Evolutionary conservation across 2,797 vertebrate genomes (phyloP), one percentile per base, ranked within the genome.

Genomic region (Ptychadena robeensis): DNA sequence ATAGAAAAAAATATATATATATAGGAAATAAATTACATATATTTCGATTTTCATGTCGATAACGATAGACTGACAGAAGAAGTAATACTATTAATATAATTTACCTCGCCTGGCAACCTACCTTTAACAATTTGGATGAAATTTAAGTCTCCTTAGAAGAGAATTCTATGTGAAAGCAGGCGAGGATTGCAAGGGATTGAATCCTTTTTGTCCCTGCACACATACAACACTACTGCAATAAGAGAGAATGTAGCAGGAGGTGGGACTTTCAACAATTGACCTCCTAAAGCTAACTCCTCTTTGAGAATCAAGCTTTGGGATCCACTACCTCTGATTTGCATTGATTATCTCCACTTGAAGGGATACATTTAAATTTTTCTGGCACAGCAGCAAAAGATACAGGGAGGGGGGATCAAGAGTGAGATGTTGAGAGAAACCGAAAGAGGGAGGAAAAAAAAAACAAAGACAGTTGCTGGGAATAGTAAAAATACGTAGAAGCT

Each of bases 311-410:
- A 93, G 95, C 95, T 93, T 91, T 85, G 94, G 93, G 92, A 95
- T 92, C 93, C 92, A 91, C 91, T 91, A 94, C 93, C 92, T 92
- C 95, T 92, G 94, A 96, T 98, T 97, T 98, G 95, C 96, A 96
- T 97, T 95, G 96, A 97, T 98, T 97, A 96, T 95, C 95, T 95
- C 94, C 94, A 94, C 94, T 95, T 95, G 93, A 95, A 94, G 94
- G 95, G 95, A 95, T 94, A 95, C 93, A 94, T 96, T 95, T 96
- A 95, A 95, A 96, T 95, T 91, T 92, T 95, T 94, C 94, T 94
- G 94, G 94, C 95, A 94, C 91, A 87, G 94, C 92, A 91, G 92
- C 91, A 91, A 91, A 86, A 93, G 91, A 91, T 90, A 86, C 85
- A 86, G 86, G 87, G 78, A 72, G 80, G 82, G 87, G 87, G 85